phyloP scores from a whole-genome alignment of 2,888 invertebrate genomes.

The Eretmocerus hayati region DNA sequence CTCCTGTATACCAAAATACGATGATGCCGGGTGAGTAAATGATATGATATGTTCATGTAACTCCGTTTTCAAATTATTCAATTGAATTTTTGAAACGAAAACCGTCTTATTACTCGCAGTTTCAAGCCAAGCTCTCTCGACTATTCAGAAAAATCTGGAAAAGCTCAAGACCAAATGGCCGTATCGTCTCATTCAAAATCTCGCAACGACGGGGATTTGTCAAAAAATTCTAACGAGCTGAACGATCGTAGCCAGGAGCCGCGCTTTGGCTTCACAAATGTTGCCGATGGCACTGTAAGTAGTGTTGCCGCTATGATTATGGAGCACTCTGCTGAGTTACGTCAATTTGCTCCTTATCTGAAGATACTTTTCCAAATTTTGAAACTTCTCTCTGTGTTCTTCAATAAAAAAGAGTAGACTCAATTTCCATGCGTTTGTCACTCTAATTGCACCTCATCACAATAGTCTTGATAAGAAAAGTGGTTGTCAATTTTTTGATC shows the following conservation, averaged over 20 bases:
- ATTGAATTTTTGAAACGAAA: not conserved
- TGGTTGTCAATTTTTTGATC: too few species aligned
- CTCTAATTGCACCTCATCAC: too few species aligned
- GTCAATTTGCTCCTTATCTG: too few species aligned
- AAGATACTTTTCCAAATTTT: too few species aligned
- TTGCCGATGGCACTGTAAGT: conserved; percentile 40
- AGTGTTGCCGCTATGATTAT: too few species aligned
- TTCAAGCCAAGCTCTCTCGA: conserved; percentile 47
- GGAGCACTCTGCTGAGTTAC: too few species aligned
- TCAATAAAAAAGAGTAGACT: too few species aligned
- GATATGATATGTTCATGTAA: not conserved
- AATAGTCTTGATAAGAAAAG: too few species aligned
- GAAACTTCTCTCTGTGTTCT: too few species aligned
- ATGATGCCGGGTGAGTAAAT: conserved; percentile 36
- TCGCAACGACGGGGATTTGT: conserved; percentile 25
- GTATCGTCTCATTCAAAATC: conserved; percentile 32
- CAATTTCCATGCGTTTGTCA: too few species aligned
- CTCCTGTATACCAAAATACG: conserved; percentile 37
- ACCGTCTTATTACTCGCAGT: too few species aligned
- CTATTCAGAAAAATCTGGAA: conserved; percentile 35
- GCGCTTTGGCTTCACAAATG: conserved; percentile 44
- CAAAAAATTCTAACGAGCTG: conserved; percentile 25
- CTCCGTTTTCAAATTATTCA: not conserved
- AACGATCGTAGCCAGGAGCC: conserved; percentile 41
- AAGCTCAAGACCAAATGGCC: conserved; percentile 38